Conservation (phyloP, 2,113 vertebrate genomes). For the Leiothrix lutea region DNA sequence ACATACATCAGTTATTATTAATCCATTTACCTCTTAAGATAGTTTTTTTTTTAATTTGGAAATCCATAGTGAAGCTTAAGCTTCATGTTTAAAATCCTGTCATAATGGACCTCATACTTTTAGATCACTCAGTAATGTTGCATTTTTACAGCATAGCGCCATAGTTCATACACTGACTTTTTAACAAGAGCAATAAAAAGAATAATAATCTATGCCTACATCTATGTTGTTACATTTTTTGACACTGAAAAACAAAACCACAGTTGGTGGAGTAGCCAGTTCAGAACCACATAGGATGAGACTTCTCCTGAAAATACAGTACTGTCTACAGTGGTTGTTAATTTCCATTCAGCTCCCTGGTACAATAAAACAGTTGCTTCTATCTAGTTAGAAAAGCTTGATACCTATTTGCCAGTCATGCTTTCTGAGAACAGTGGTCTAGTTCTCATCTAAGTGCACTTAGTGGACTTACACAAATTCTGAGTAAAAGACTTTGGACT, state of each 20-base stretch:
- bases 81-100: background rate
- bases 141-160: constrained; percentile 41
- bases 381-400: background rate
- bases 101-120: background rate
- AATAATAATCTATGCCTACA: background rate
- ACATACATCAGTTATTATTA: background rate
- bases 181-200: constrained; percentile 70
- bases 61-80: background rate
- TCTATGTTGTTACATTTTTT: background rate
- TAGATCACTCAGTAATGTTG: constrained; percentile 9
- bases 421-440: background rate
- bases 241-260: background rate
- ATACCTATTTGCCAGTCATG: background rate
- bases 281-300: background rate
- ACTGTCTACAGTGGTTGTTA: background rate
- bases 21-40: background rate
- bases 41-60: background rate
- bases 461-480: background rate
- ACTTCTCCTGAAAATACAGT: background rate
- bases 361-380: background rate
- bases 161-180: constrained; percentile 35
- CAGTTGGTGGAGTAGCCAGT: background rate
- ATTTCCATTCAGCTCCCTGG: background rate
- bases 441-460: background rate
- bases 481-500: background rate